Conservation (phyloP, 92 coral and sea anemone genomes). For the Umimayanthus kanabou region DNA sequence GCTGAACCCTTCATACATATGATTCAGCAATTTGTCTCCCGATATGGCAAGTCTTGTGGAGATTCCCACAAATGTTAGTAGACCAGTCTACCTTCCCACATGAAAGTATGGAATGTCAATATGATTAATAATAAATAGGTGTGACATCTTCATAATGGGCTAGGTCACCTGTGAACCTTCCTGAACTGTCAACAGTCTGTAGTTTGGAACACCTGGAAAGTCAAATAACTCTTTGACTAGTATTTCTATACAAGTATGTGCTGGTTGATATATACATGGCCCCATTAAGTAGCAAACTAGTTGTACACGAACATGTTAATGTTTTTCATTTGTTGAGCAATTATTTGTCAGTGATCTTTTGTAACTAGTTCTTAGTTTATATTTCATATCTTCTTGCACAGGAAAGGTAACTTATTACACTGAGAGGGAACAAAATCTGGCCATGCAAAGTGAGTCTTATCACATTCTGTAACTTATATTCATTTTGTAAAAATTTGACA, state of each 20-base stretch:
- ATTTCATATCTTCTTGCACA: background rate
- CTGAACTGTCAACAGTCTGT: too few species aligned
- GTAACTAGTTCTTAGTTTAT: background rate
- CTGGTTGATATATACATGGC: background rate
- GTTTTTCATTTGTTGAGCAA: background rate
- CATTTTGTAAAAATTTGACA: background rate
- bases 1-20: too few species aligned
- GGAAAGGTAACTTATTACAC: constrained; percentile 17
- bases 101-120: too few species aligned
- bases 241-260: background rate
- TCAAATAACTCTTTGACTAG: background rate
- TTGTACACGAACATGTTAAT: background rate
- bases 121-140: too few species aligned
- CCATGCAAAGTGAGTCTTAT: constrained; percentile 32
- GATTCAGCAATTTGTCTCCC: too few species aligned
- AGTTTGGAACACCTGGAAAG: too few species aligned
- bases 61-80: too few species aligned
- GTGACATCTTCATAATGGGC: too few species aligned
- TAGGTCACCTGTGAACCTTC: too few species aligned
- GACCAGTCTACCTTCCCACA: too few species aligned
- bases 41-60: too few species aligned
- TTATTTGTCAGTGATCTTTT: background rate
- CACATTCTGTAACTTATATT: background rate
- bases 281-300: background rate
- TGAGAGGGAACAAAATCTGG: constrained; percentile 31